Conservation (phyloP, 2,888 invertebrate genomes). For the Lissonota sp. region DNA sequence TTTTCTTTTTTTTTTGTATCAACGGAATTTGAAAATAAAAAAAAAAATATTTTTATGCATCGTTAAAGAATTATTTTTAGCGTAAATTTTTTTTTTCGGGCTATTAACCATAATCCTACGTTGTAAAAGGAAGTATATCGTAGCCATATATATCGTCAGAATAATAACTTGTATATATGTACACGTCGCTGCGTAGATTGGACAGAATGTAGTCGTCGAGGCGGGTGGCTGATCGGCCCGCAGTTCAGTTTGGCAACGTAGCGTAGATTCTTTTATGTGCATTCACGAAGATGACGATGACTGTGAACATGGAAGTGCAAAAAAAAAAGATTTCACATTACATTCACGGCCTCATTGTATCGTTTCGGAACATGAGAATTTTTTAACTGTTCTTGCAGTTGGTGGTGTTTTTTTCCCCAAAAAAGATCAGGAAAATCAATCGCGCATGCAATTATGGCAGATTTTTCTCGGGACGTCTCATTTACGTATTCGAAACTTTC, state of each 20-base stretch:
- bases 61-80: slow-evolving; percentile 16
- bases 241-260: slow-evolving; percentile 82
- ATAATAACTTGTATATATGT: slow-evolving; percentile 74
- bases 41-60: neutral
- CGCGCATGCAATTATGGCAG: slow-evolving; percentile 53
- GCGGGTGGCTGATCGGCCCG: slow-evolving; percentile 81
- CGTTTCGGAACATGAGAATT: slow-evolving; percentile 50
- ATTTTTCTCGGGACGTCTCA: slow-evolving; percentile 17
- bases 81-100: slow-evolving; percentile 42
- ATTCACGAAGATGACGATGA: slow-evolving; percentile 83
- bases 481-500: slow-evolving; percentile 16
- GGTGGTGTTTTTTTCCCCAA: slow-evolving; percentile 52
- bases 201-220: slow-evolving; percentile 82
- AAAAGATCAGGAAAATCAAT: slow-evolving; percentile 42
- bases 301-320: slow-evolving; percentile 83
- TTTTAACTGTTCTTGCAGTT: slow-evolving; percentile 44
- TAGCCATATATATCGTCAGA: slow-evolving; percentile 67
- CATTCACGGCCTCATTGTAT: slow-evolving; percentile 67
- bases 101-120: slow-evolving; percentile 61
- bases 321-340: slow-evolving; percentile 76
- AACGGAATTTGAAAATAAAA: slow-evolving; percentile 24
- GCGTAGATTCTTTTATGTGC: slow-evolving; percentile 82
- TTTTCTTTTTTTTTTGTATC: slow-evolving; percentile 20
- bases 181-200: slow-evolving; percentile 83
- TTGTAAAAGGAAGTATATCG: slow-evolving; percentile 67